These are phyloP conservation scores for Heliconius aoede DNA, from an alignment of 2,888 invertebrate species.

Conservation along the genomic window DNA sequence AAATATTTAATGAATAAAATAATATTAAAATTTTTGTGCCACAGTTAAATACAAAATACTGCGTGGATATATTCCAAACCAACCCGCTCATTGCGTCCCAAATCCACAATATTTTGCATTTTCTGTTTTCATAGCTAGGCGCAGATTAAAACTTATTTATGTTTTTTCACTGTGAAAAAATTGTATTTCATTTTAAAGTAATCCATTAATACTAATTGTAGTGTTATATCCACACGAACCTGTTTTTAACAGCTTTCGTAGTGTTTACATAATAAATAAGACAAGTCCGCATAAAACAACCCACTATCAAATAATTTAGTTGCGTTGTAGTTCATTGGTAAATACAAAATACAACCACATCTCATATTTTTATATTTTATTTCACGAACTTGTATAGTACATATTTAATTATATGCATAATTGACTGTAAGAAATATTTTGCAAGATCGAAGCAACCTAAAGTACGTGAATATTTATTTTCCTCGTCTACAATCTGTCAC, in stretches of 20 bases:
- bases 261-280: neutral
- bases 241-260: neutral
- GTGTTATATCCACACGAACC: neutral
- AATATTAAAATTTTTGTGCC: neutral
- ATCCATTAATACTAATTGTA: neutral
- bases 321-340: too few relatives aligned
- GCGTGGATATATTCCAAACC: neutral
- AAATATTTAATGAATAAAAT: too few relatives aligned
- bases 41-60: neutral
- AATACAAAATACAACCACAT: too few relatives aligned
- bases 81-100: conserved; percentile 16
- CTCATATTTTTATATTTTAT: too few relatives aligned
- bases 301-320: neutral
- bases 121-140: neutral
- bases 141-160: neutral
- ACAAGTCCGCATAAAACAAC: neutral
- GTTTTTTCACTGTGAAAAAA: neutral
- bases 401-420: conserved; percentile 45
- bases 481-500: neutral
- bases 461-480: too few relatives aligned
- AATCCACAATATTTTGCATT: too few relatives aligned
- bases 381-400: conserved; percentile 32
- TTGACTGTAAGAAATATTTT: conserved; percentile 37
- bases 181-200: neutral
- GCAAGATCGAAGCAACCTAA: conserved; percentile 6